A percentile compares a stretch with the other conserved stretches of the same genome.
Conservation (phyloP, 2,113 vertebrate species). For the Leuciscus idus region DNA sequence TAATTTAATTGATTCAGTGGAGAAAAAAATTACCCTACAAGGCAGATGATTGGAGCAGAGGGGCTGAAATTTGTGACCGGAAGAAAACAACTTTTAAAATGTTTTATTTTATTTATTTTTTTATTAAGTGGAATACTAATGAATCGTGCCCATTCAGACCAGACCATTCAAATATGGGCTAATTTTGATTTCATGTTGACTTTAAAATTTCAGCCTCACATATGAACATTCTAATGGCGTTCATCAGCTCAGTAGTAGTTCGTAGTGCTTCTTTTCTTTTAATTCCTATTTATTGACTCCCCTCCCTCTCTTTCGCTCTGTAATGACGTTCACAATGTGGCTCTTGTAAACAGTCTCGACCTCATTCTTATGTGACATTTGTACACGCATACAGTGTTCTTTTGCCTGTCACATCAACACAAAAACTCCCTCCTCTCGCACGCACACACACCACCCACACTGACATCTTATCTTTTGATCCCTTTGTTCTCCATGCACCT, state of each 20-base stretch:
- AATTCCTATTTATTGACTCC: background rate
- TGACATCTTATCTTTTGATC: conserved; percentile 31
- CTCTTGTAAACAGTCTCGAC: conserved; percentile 3
- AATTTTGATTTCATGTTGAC: background rate
- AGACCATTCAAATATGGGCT: background rate
- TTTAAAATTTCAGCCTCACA: background rate
- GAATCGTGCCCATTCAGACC: background rate
- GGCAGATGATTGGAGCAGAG: background rate
- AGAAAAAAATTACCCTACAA: background rate
- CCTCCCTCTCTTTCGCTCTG: background rate
- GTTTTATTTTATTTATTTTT: too few species aligned
- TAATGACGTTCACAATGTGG: background rate
- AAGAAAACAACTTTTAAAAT: background rate
- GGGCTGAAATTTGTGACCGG: background rate
- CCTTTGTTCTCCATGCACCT: conserved; percentile 21
- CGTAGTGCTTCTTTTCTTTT: background rate
- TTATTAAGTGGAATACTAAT: background rate
- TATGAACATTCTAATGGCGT: background rate
- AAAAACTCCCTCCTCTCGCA: conserved; percentile 15
- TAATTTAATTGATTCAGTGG: background rate
- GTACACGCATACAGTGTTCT: conserved; percentile 11
- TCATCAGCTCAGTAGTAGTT: background rate
- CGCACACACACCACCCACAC: conserved; percentile 21
- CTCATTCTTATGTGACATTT: conserved; percentile 37
- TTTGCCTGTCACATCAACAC: conserved; percentile 32